Base-by-base conservation (phyloP, 2,888 invertebrate species). In the Troides helena region DNA sequence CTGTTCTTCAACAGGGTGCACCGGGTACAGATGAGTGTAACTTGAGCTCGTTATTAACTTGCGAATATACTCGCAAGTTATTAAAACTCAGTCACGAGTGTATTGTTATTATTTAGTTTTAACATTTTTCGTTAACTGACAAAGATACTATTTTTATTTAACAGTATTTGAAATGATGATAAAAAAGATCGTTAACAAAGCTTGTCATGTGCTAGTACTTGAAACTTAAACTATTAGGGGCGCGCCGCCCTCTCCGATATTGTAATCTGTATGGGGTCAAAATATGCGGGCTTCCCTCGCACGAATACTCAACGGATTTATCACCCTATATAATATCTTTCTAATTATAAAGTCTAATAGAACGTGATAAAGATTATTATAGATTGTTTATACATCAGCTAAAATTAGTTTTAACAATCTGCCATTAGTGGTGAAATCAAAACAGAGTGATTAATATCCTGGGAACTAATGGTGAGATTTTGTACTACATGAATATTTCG, bases 381-480 rank as follows among this genome's bases (percentile, higher is more conserved):
- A 21, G 30, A 65, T 59, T 67, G 36, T 21, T 18, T 2, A 23
- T 58, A 43, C 23, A 50, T 8, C 57, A n/a, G 10, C 21, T 7
- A 23, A 25, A 58, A 60, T 53, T 46, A 74, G 79, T 80, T 85
- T 87, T 83, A 81, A 84, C 87, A 86, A 86, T 87, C 81, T 81
- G 80, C 78, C 80, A 79, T 83, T 85, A 85, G 86, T 82, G 81
- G 81, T 83, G 83, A 87, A 89, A 90, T 90, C 88, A 89, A 85
- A 89, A 89, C 85, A 84, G 81, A 82, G 85, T 85, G 85, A 90
- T 89, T 87, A 79, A 89, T 88, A 85, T 81, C 85, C 85, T 89
- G 90, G 88, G 89, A 90, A 89, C 82, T 73, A 76, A 77, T 79
- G 84, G 85, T 85, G 85, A 83, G 85, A 86, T 79, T 79, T 71